Evolutionary conservation across 2,888 invertebrate species (phyloP).

Genomic region (Dicyrtomina minuta): DNA sequence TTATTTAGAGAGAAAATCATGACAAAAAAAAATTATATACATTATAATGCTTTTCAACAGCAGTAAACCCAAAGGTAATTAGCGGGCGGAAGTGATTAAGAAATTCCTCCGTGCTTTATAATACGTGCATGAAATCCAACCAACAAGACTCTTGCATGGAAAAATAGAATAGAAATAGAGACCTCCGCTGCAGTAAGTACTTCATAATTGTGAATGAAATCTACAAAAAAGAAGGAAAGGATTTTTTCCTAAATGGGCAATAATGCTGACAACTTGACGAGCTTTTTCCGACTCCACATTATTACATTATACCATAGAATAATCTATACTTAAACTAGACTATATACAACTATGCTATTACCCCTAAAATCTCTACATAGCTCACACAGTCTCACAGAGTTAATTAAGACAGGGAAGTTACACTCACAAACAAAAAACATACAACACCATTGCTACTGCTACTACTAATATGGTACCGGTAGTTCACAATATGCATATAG

Average conservation of each 20-base stretch:
- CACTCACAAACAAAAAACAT: no score
- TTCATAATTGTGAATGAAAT: slow-evolving; percentile 18
- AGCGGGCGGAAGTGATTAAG: slow-evolving; percentile 37
- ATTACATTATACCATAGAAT: no score
- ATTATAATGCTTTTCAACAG: slow-evolving; percentile 20
- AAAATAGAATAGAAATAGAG: slow-evolving; percentile 10
- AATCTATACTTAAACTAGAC: no score
- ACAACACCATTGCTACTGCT: no score
- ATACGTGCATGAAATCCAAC: neutral
- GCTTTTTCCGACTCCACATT: slow-evolving; percentile 39
- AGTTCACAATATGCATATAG: no score
- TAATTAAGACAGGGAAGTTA: no score
- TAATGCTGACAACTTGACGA: slow-evolving; percentile 49
- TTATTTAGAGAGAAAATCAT: neutral
- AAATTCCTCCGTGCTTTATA: slow-evolving; percentile 28
- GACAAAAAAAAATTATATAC: slow-evolving; percentile 4
- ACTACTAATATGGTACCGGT: no score
- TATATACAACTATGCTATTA: no score
- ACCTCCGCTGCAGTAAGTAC: slow-evolving; percentile 14
- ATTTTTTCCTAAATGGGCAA: slow-evolving; percentile 38
- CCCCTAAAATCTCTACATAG: no score
- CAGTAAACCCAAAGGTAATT: slow-evolving; percentile 33
- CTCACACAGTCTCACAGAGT: no score
- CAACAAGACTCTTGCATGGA: neutral
- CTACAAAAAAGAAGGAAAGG: neutral